Evolutionary conservation across 2,113 vertebrate species (phyloP), one percentile per base, ranked within the genome.

Genomic region (Varanus salvator): DNA sequence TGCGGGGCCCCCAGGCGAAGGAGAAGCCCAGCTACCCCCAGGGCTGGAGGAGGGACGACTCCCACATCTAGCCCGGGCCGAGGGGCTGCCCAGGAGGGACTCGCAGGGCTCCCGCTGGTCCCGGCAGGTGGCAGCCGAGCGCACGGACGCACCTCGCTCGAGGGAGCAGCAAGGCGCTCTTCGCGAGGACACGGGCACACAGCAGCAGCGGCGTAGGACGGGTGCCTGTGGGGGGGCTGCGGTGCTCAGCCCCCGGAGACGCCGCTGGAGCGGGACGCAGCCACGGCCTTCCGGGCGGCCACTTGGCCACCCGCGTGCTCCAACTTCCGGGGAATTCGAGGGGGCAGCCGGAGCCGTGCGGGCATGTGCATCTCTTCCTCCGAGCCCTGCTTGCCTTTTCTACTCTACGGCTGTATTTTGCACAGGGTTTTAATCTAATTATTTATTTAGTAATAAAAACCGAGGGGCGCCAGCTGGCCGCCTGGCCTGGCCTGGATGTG

Each of bases 381-480:
- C 57, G 0, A 1, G 34, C 85, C 69, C 84, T 0, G 19, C 2
- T 21, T 75, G 71, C 3, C 75, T 78, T 80, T 72, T 87, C 90
- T 82, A 57, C 75, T 77, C 64, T 15, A n/a, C n/a, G n/a, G n/a
- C n/a, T n/a, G n/a, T n/a, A 93, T 95, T 85, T 96, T 96, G 95
- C 96, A 95, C 95, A 96, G 50, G 87, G 15, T 94, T 95, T 34
- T 95, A 44, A 93, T 84, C 48, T 0, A 0, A 75, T 1, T 96
- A 96, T 96, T 96, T 96, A 96, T 96, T 96, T 50, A 78, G 92
- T 23, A 95, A 94, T 96, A 96, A 95, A 96, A 83, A 72, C 85
- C 81, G 91, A 92, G 31, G 77, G 21, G 91, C 48, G 64, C 0
- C 66, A 0, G 0, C 85, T 0, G 2, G 31, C 64, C 12, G 4